Percentiles rank a stretch among this genome's conserved stretches.
phyloP scores from a whole-genome alignment of 2,797 vertebrate genomes.

The Neostethus bicornis region DNA sequence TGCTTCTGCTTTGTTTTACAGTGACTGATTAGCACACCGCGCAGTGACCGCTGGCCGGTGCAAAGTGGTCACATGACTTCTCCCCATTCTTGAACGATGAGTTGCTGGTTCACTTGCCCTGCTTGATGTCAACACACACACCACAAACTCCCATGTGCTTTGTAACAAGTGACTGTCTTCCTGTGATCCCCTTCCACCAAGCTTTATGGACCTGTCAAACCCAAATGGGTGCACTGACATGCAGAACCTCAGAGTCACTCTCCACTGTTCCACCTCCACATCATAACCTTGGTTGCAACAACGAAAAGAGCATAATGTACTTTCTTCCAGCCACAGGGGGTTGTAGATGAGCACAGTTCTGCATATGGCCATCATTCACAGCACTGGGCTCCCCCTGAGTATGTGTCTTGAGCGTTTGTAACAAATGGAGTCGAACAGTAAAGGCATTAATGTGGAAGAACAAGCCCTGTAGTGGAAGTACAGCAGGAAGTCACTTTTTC shows the following conservation, averaged over 20 bases:
- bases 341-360: slow-evolving; percentile 70
- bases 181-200: slow-evolving; percentile 33
- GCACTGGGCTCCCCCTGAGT: slow-evolving; percentile 70
- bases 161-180: slow-evolving; percentile 32
- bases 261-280: slow-evolving; percentile 53
- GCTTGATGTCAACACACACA: slow-evolving; percentile 7
- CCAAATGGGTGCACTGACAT: background rate
- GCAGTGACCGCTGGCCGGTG: slow-evolving; percentile 21
- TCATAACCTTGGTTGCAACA: slow-evolving; percentile 68
- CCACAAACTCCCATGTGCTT: background rate
- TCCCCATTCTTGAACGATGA: slow-evolving; percentile 5
- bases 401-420: slow-evolving; percentile 69
- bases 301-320: slow-evolving; percentile 69
- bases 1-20: slow-evolving; percentile 31
- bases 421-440: slow-evolving; percentile 69
- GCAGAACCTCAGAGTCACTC: slow-evolving; percentile 30
- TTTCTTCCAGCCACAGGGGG: slow-evolving; percentile 72
- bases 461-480: slow-evolving; percentile 69
- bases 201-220: slow-evolving; percentile 18
- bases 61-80: slow-evolving; percentile 15
- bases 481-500: slow-evolving; percentile 70
- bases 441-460: slow-evolving; percentile 72
- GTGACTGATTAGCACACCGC: slow-evolving; percentile 34
- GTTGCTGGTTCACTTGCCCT: slow-evolving; percentile 14
- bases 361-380: slow-evolving; percentile 80